These are phyloP conservation scores for Acestrorhynchus altus DNA, from an alignment of 2,797 vertebrate genomes.

Conservation along the genomic window DNA sequence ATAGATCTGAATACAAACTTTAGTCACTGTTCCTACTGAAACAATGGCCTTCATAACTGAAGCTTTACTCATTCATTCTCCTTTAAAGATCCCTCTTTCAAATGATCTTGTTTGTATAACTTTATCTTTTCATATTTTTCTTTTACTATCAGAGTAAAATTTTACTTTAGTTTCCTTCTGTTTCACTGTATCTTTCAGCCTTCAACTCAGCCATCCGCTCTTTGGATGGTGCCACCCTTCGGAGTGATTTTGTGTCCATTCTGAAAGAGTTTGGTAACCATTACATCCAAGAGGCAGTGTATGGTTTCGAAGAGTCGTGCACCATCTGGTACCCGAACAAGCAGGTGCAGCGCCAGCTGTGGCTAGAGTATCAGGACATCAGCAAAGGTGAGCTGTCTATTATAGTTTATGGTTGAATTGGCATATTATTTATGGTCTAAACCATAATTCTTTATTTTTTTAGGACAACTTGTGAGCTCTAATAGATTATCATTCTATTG, in stretches of 20 bases:
- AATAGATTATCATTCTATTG: no score
- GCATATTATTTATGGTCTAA: background rate
- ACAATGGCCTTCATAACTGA: no score
- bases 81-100: no score
- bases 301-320: slow-evolving; percentile 95
- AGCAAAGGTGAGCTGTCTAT: slow-evolving; percentile 88
- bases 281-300: slow-evolving; percentile 95
- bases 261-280: slow-evolving; percentile 96
- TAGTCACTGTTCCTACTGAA: no score
- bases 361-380: slow-evolving; percentile 98
- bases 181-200: slow-evolving; percentile 69
- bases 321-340: slow-evolving; percentile 99
- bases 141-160: no score
- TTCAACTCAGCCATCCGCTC: slow-evolving; percentile 94
- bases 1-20: no score
- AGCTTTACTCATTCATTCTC: no score
- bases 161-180: background rate
- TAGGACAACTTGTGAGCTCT: background rate
- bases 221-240: slow-evolving; percentile 91
- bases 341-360: slow-evolving; percentile 95
- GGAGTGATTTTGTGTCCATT: slow-evolving; percentile 90
- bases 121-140: no score
- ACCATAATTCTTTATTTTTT: background rate
- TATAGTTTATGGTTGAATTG: background rate
- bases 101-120: no score